Evolutionary conservation across 2,888 invertebrate genomes (phyloP), one percentile per base, ranked within the genome.

Genomic region (Laothoe populi): DNA sequence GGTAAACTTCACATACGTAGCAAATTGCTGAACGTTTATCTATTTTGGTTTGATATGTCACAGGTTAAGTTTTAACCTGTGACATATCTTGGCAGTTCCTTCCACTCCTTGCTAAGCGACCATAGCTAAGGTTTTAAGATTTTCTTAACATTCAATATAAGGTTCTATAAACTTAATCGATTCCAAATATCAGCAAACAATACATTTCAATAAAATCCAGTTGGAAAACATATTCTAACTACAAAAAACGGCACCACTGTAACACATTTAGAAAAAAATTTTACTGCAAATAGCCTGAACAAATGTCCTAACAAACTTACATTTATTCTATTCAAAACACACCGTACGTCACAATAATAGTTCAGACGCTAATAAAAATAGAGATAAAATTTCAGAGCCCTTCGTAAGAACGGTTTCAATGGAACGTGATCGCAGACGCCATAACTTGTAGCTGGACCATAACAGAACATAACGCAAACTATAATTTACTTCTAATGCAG

Each of bases 401-500:
- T 21, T 8, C 19, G 16, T 16, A 10, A 0, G 49, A 49, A 49
- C 16, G n/a, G 49, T 53, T 53, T 35, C 53, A 31, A 53, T 53
- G 31, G 16, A 31, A 53, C 53, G 53, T 53, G 53, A 53, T 53
- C 31, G 31, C 31, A 10, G 53, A 13, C 23, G 13, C 21, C 23
- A 46, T 46, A 46, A 46, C 24, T 46, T 24, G 23, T 24, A 24
- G 46, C 46, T 4, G 23, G 46, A 46, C 46, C 24, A 46, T 46
- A 46, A 46, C 46, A 46, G 46, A 46, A 13, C 46, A 13, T 46
- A 16, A 44, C 8, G 44, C 19, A 16, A 16, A 31, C 53, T n/a
- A 53, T 53, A 53, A 53, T 31, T 53, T 31, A 53, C 53, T 53
- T 19, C 53, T 35, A 53, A 31, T 31, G 53, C 53, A 53, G 53